Conservation (phyloP, 2,797 vertebrate species). For the Anas capensis region DNA sequence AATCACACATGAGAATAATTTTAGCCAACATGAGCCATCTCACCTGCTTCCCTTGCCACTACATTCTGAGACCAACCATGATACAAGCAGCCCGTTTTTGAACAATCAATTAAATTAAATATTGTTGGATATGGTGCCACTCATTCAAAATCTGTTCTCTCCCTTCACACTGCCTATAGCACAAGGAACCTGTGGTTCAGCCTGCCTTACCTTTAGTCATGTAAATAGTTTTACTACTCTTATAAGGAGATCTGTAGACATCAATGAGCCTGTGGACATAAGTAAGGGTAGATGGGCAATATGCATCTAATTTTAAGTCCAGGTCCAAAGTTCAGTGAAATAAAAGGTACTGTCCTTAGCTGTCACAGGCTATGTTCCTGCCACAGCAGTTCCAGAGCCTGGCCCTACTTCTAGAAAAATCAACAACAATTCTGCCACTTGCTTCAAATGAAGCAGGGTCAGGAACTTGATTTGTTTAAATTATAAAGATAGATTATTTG, state of each 20-base stretch:
- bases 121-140: background rate
- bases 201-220: background rate
- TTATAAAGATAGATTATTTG: slow-evolving; percentile 58
- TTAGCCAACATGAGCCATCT: background rate
- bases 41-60: slow-evolving; percentile 4
- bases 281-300: background rate
- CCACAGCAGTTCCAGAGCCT: background rate
- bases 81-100: background rate
- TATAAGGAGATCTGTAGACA: background rate
- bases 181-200: background rate
- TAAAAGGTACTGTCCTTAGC: background rate
- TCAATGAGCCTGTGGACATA: background rate
- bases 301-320: background rate
- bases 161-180: background rate
- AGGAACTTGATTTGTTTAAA: background rate
- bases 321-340: background rate
- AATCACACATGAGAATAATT: background rate
- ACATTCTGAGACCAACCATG: background rate
- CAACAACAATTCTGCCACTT: background rate
- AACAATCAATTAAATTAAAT: background rate
- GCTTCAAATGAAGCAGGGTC: background rate
- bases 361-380: background rate
- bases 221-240: background rate
- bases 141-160: background rate
- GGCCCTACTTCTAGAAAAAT: background rate